Base-by-base conservation (phyloP, 1,140 invertebrate genomes). In the Nylanderia fulva region DNA sequence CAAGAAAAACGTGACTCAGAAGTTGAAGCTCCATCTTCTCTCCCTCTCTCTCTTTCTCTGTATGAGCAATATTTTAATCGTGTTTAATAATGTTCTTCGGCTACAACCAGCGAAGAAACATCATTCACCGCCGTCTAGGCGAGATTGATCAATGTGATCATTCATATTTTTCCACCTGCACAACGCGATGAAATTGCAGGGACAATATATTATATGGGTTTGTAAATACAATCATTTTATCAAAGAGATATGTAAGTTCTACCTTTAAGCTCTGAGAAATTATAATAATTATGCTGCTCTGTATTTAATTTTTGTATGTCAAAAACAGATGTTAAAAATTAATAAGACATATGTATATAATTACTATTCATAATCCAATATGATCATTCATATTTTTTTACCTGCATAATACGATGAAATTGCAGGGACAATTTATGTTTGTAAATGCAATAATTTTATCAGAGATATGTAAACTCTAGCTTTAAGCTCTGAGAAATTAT, bases 51-150 rank as follows among this genome's bases (percentile, higher is more conserved):
- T 48, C 45, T 48, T 18, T 48, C 15, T 18, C 3, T 1, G 18
- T 13, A 4, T 21, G 29, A 36, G 21, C 69, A 27, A 36, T 29
- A 52, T 60, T 87, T 87, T 86, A 86, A 87, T 66, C 54, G 18
- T 87, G 69, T 86, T 87, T 86, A 87, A 87, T 87, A 86, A n/a
- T 39, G 33, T 42, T 60, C 56, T 75, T 69, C 54, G 33, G 79
- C 27, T 29, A 11, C 66, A 74, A 74, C 33, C 54, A 75, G 69
- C 42, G 42, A 52, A 61, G 29, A 69, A 68, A 27, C 69, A 45
- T 69, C 21, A 61, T 58, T 83, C 45, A 42, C 36, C 58, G 52
- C 77, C 64, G 52, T 33, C 24, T 45, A 21, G 29, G 13, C 13
- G 36, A 87, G 86, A 87, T 87, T 69, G 56, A 87, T 87, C 36